A percentile compares a stretch with the other conserved stretches of the same genome.
These are phyloP conservation scores for Baryphthengus martii DNA, from an alignment of 2,113 vertebrate species.

Conservation along the genomic window DNA sequence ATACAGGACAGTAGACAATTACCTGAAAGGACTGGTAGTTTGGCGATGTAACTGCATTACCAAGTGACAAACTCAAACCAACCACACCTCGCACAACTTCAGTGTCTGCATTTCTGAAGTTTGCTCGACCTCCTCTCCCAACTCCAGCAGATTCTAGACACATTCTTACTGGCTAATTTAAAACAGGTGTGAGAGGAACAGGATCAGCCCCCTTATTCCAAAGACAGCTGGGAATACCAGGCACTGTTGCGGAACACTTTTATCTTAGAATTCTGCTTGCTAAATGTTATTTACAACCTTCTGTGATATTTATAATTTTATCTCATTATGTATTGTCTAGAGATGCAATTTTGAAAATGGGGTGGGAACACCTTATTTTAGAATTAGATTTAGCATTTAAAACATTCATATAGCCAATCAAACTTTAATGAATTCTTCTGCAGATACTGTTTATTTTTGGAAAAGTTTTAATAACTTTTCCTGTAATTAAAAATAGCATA, in stretches of 20 bases:
- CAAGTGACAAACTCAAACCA: not conserved
- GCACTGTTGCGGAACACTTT: slow-evolving; percentile 48
- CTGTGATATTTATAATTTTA: slow-evolving; percentile 67
- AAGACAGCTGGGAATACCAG: slow-evolving; percentile 30
- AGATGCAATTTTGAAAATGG: slow-evolving; percentile 66
- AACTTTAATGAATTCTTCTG: slow-evolving; percentile 68
- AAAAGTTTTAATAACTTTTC: slow-evolving; percentile 78
- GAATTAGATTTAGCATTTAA: slow-evolving; percentile 67
- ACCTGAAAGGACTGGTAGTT: not conserved
- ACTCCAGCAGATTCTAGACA: not conserved
- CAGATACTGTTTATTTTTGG: slow-evolving; percentile 54
- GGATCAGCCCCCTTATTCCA: not conserved
- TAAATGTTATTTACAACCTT: slow-evolving; percentile 63
- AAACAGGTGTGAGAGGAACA: slow-evolving; percentile 19
- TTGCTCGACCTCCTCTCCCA: not conserved
- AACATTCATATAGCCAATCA: slow-evolving; percentile 62
- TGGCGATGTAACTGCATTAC: not conserved
- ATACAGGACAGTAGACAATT: not conserved
- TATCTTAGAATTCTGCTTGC: slow-evolving; percentile 51
- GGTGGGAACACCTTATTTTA: slow-evolving; percentile 66
- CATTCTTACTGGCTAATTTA: not conserved
- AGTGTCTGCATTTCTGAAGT: not conserved
- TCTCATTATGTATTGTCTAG: slow-evolving; percentile 67
- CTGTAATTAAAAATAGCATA: slow-evolving; percentile 76
- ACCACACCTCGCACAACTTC: not conserved